A percentile compares a stretch with the other conserved stretches of the same genome.
phyloP scores from a whole-genome alignment of 1,140 invertebrate genomes.

The Spodoptera frugiperda region DNA sequence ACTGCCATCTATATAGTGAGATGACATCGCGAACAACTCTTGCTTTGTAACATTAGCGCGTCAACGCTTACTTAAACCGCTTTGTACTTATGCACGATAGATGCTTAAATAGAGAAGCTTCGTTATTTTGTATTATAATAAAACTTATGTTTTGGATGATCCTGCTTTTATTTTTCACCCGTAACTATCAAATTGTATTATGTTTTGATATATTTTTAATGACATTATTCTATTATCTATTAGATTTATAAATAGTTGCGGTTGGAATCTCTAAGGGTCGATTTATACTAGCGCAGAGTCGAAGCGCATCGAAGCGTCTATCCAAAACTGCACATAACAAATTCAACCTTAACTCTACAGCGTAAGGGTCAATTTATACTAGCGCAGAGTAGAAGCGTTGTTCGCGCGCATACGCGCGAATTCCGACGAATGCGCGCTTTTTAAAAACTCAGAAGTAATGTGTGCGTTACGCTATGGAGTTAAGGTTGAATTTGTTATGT shows the following conservation, averaged over 20 bases:
- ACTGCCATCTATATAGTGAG: conserved; percentile 30
- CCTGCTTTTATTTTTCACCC: conserved; percentile 11
- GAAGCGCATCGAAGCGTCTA: too few species aligned
- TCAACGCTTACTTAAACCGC: conserved; percentile 33
- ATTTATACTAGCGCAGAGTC: too few species aligned
- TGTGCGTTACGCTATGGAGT: too few species aligned
- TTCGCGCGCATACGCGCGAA: too few species aligned
- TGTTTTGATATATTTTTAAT: neutral
- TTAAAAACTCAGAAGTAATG: too few species aligned
- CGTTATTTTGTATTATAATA: conserved; percentile 31
- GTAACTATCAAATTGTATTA: neutral
- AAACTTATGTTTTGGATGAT: conserved; percentile 34
- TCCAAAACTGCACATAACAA: too few species aligned
- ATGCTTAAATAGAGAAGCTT: conserved; percentile 32
- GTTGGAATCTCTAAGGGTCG: conserved; percentile 6
- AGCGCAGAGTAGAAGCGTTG: too few species aligned
- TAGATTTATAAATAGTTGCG: neutral
- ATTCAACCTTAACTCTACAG: too few species aligned
- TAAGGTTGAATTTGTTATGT: too few species aligned
- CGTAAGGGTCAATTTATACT: too few species aligned
- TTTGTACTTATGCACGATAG: conserved; percentile 44
- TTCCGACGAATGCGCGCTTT: too few species aligned
- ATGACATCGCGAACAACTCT: neutral
- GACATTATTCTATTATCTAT: neutral
- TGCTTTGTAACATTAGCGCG: conserved; percentile 3